phyloP scores from a whole-genome alignment of 2,888 invertebrate species.

The Habrosyne pyritoides region DNA sequence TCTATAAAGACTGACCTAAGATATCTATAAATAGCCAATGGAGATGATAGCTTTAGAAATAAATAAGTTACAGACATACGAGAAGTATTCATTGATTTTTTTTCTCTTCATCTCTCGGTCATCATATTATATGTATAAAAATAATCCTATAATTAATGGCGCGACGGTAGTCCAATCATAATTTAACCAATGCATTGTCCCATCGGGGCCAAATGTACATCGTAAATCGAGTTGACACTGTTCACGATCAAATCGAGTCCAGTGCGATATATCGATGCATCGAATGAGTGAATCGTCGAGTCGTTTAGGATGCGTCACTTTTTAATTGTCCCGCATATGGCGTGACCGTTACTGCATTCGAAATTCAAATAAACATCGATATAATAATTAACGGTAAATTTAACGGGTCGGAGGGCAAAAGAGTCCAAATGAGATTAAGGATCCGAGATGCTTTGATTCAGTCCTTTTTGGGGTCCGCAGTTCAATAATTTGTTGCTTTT shows the following conservation, averaged over 20 bases:
- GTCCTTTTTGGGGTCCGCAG: conserved; percentile 15
- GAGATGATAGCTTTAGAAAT: too few relatives aligned
- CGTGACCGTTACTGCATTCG: conserved; percentile 70
- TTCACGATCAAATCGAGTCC: conserved; percentile 22
- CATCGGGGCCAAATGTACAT: conserved; percentile 23
- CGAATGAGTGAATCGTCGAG: conserved; percentile 43
- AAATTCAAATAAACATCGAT: conserved; percentile 47
- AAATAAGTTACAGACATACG: too few relatives aligned
- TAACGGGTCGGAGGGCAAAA: conserved; percentile 74
- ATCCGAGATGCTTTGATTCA: conserved; percentile 13
- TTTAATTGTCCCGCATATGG: conserved; percentile 71
- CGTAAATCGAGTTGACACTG: conserved; percentile 19
- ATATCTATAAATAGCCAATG: too few relatives aligned
- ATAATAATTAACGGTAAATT: conserved; percentile 76
- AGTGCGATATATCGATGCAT: conserved; percentile 45
- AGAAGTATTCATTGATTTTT: too few relatives aligned
- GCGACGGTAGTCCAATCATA: conserved; percentile 14
- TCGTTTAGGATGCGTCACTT: conserved; percentile 66
- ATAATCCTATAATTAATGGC: neutral
- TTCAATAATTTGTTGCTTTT: conserved; percentile 10
- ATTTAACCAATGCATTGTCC: conserved; percentile 25
- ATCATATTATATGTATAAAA: too few relatives aligned
- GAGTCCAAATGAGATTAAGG: conserved; percentile 40
- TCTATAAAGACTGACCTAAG: too few relatives aligned
- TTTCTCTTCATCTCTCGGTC: too few relatives aligned